Base-by-base conservation (phyloP, 2,113 vertebrate species). In the Mustela nigripes region DNA sequence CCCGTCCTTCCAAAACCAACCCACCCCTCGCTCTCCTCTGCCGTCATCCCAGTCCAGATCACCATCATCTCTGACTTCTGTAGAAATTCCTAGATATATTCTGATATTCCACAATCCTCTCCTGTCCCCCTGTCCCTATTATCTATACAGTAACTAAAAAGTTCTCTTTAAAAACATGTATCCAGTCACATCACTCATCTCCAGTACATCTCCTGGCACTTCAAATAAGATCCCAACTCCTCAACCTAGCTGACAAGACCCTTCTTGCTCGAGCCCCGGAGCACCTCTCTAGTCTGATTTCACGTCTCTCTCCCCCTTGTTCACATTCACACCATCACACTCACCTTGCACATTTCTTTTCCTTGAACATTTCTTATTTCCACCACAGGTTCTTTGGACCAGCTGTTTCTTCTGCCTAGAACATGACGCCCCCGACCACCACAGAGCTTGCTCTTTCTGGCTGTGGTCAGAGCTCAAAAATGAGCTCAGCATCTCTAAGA, bases 281-380 rank as follows among this genome's bases (percentile, higher is more conserved):
- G 33, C 50, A n/a, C 15, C 21, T 60, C 39, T 84, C 71, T 14
- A 26, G 39, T 60, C 63, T 28, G 28, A 81, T 14, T 48, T 39
- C 56, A 79, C 2, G 11, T 6, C 19, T 28, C 15, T 71, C 18
- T n/a, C 4, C n/a, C 24, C 9, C 22, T 31, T 4, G 5, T 39
- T 42, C 15, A 11, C 67, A 28, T 39, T 53, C 67, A 22, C 1
- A 1, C 78, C 3, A 0, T 22, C n/a, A 62, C 2, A 24, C 19
- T 56, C 19, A 8, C 63, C 33, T 56, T 9, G 22, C n/a, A 36
- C 0, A 0, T 39, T 45, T 63, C 53, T 60, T 80, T 39, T 58
- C 58, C 33, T 58, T 50, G 26, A 26, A 39, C 14, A 0, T 7
- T 5, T 33, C 9, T 33, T 31, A 2, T 42, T n/a, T 24, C 45